Evolutionary conservation across 1,140 invertebrate genomes (phyloP), one percentile per base, ranked within the genome.

Genomic region (Heliconius congener): DNA sequence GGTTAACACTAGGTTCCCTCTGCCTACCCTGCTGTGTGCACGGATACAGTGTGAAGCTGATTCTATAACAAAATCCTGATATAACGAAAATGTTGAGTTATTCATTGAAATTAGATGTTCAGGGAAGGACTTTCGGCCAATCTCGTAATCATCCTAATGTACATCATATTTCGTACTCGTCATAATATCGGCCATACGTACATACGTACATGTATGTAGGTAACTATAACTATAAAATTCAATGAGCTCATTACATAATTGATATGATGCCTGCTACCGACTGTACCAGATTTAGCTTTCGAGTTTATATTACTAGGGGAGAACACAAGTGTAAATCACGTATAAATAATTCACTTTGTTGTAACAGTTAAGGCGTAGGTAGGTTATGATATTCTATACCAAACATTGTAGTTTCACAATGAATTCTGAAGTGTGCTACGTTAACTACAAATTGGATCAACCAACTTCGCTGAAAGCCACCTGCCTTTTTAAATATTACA

Each of bases 381-480:
- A 3, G 5, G 18, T 52, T 60, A 60, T 23, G 19, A 46, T 46
- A 46, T 46, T 4, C 42, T 46, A 16, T 60, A 3, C n/a, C 23
- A 60, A 60, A 60, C n/a, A 8, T 60, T 60, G 55, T 23, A 57
- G 19, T 60, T 60, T 9, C 18, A 60, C 55, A n/a, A 57, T 60
- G 55, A 23, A 27, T 60, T 60, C 55, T 60, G 55, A 27, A 60
- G 55, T 60, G 1, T 23, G 19, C 19, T 60, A 60, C n/a, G 8
- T 60, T 60, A 27, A 60, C 55, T 60, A 60, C 55, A 60, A 60
- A 60, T 60, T 60, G 55, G n/a, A n/a, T 23, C 19, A 60, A 60
- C 55, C 19, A 60, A 60, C 55, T 60, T 23, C n/a, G n/a, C n/a
- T 60, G 19, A 23, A 60, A 60, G 55, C 55, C 55, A 18, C 16